These are phyloP conservation scores for Leptosomus discolor DNA, from an alignment of 2,113 vertebrate genomes.

Conservation along the genomic window DNA sequence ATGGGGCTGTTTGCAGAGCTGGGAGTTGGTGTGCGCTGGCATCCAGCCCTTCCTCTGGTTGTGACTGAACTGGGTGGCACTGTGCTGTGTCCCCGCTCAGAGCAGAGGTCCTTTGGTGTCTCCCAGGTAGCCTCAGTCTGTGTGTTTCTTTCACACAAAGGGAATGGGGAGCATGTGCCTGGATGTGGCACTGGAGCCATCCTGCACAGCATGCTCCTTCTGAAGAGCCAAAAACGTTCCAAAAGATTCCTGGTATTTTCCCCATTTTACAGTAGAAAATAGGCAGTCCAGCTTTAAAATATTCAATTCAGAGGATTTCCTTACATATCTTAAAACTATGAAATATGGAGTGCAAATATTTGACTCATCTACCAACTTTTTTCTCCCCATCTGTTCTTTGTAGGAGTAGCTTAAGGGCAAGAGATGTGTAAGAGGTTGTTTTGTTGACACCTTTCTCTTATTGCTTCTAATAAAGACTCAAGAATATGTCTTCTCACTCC, in stretches of 20 bases:
- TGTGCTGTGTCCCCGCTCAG: neutral
- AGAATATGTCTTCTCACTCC: neutral
- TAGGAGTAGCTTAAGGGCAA: neutral
- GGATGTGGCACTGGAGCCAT: neutral
- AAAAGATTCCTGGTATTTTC: neutral
- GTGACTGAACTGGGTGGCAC: neutral
- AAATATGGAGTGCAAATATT: neutral
- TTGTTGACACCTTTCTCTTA: neutral
- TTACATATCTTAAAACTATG: neutral
- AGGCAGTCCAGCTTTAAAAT: neutral
- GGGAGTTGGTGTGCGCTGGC: neutral
- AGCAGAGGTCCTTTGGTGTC: neutral
- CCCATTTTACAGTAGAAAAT: neutral
- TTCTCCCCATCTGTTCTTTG: neutral
- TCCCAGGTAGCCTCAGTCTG: rapidly evolving
- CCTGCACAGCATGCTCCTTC: too few relatives aligned
- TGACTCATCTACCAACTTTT: neutral
- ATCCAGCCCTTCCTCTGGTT: neutral
- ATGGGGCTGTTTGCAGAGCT: neutral
- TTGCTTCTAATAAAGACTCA: neutral
- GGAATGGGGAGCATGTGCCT: rapidly evolving
- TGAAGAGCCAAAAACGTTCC: neutral
- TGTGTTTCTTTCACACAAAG: neutral
- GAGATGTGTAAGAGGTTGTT: neutral
- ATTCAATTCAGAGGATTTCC: neutral